A percentile compares a stretch with the other conserved stretches of the same genome.
Evolutionary conservation across 1,140 invertebrate genomes (phyloP).

Genomic region (Drosophila subpulchrella): DNA sequence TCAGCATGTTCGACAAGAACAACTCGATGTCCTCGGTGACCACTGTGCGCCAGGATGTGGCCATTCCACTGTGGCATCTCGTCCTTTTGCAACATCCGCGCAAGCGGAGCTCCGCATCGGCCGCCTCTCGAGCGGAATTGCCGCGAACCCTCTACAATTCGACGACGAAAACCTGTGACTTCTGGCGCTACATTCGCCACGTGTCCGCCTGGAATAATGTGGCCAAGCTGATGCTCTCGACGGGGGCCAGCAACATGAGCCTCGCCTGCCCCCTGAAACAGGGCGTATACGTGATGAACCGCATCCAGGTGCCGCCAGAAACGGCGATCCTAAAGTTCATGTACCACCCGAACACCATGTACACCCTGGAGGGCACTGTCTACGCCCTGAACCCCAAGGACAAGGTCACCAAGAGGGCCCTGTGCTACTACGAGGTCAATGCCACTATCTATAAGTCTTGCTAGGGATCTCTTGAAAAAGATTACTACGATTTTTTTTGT

Average conservation of each 20-base stretch:
- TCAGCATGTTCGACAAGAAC: conserved; percentile 53
- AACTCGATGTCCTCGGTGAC: conserved; percentile 73
- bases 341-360: conserved; percentile 75
- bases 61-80: conserved; percentile 68
- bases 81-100: conserved; percentile 54
- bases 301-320: conserved; percentile 71
- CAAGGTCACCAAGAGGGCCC: conserved; percentile 21
- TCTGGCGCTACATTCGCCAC: conserved; percentile 68
- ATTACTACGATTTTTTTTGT: not conserved
- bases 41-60: conserved; percentile 58
- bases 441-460: conserved; percentile 69
- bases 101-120: not conserved
- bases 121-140: conserved; percentile 13
- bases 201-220: conserved; percentile 69
- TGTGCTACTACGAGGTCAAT: conserved; percentile 74
- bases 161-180: conserved; percentile 68
- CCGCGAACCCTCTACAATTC: conserved; percentile 66
- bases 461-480: conserved; percentile 2
- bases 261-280: conserved; percentile 63
- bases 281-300: conserved; percentile 69
- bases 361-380: conserved; percentile 61
- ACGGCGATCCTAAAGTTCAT: conserved; percentile 71
- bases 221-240: conserved; percentile 58
- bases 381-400: conserved; percentile 54
- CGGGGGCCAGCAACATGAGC: conserved; percentile 69